Evolutionary conservation across 1,140 invertebrate species (phyloP), one percentile per base, ranked within the genome.

Genomic region (Aphaenogaster ashmeadi): DNA sequence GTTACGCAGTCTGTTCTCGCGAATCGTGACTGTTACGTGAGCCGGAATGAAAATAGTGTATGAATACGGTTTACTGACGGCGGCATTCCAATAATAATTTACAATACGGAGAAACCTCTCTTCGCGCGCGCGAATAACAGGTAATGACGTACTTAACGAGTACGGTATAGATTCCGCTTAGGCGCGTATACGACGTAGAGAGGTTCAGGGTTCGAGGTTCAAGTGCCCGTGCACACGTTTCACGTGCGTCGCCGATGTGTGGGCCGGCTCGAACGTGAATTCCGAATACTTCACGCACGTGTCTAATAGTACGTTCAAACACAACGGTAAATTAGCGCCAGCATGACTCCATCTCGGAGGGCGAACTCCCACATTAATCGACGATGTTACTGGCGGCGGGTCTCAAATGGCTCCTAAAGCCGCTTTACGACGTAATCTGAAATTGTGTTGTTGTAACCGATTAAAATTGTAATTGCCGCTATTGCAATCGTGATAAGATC

Each of bases 241-340:
- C 74, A 89, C 87, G 56, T 80, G 74, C 84, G 79, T 52, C 78
- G 77, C 36, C 84, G 11, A 83, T 80, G 50, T 83, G 89, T 52
- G 52, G 64, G 62, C 67, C 33, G 54, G 18, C 60, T 77, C 27
- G 78, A 41, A 74, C 54, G 78, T 78, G 81, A 74, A 69, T 67
- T 66, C 80, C 83, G 60, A 58, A 74, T 86, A 60, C 84, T 72
- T 62, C 69, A 87, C 87, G 69, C 75, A 80, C 85, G 74, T 89
- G 78, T 91, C 89, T 89, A 91, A 91, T 90, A 86, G 78, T 84
- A 89, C 80, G 78, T 86, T 88, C 89, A 89, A 89, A 89, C 79
- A 88, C 87, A 83, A 91, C 84, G 89, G 81, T 83, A 83, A 91
- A 91, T 91, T 91, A 90, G 86, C 88, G 80, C 75, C 87, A 56